Evolutionary conservation across 2,113 vertebrate genomes (phyloP), one percentile per base, ranked within the genome.

Genomic region (Acrocephalus kingi): DNA sequence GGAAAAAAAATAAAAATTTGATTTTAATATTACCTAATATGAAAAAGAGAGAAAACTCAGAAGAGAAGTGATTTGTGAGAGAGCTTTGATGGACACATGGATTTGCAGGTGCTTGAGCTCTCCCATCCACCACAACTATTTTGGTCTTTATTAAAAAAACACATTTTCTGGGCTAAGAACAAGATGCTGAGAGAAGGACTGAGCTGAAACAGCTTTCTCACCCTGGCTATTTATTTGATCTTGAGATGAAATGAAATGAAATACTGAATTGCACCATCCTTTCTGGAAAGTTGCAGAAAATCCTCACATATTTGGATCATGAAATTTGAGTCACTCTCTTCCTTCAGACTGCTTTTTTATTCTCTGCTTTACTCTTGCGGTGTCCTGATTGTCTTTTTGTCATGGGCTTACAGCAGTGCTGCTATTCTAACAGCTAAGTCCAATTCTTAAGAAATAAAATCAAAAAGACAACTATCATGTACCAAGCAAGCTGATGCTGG

Each of bases 231-330:
- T 77, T 84, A 77, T 76, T 95, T 86, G 30, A 80, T 76, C 74
- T 41, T 67, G 39, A 93, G 45, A 84, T 61, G 4, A 94, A 90
- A 83, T 35, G 6, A 90, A 88, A 92, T 35, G 6, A 90, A 88
- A 92, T 59, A 56, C 1, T 52, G 52, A 89, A 63, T 79, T 78
- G 31, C 62, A 87, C 62, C 35, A 63, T 75, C 22, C 77, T 68
- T 79, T 89, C 73, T 75, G 88, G 51, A 92, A 94, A 86, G 52
- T 43, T 48, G 64, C 52, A 89, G 73, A 73, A 94, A 93, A 84
- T 89, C 66, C 52, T 67, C 49, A 59, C 39, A 25, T 63, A 94
- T 30, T 59, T 84, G 73, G 39, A 48, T 77, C 13, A 46, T 31
- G 48, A 84, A 67, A 87, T 78, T n/a, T 51, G 80, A 94, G 63